A percentile compares a stretch with the other conserved stretches of the same genome.
Conservation (phyloP, 2,113 vertebrate species). For the Tetraodon nigroviridis region DNA sequence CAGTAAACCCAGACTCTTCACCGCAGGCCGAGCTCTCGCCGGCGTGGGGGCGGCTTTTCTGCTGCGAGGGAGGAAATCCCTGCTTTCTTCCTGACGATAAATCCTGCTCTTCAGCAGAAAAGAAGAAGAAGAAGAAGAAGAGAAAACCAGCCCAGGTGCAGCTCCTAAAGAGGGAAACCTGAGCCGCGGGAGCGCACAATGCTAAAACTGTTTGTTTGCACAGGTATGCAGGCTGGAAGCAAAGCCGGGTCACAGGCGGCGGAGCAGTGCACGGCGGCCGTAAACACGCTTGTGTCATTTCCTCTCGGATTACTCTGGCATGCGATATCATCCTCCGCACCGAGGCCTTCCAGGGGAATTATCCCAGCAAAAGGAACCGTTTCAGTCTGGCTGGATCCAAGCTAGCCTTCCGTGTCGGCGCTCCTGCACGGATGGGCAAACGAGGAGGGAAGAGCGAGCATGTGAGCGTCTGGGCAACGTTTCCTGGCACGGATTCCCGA, state of each 20-base stretch:
- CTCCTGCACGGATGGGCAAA: too few relatives aligned
- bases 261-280: slow-evolving; percentile 45
- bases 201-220: slow-evolving; percentile 15
- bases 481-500: too few relatives aligned
- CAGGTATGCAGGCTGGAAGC: slow-evolving; percentile 7
- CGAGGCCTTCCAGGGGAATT: too few relatives aligned
- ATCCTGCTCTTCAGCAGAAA: slow-evolving; percentile 29
- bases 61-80: slow-evolving; percentile 44
- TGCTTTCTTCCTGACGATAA: slow-evolving; percentile 46
- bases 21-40: slow-evolving; percentile 41
- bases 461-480: too few relatives aligned
- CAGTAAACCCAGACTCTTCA: slow-evolving; percentile 45
- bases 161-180: slow-evolving; percentile 46
- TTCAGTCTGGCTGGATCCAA: too few relatives aligned
- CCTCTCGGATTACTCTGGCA: slow-evolving; percentile 64
- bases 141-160: slow-evolving; percentile 48
- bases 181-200: slow-evolving; percentile 37
- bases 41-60: slow-evolving; percentile 31
- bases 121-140: background rate
- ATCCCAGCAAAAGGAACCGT: too few relatives aligned
- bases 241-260: slow-evolving; percentile 25
- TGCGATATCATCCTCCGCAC: slow-evolving; percentile 36
- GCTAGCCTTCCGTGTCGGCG: too few relatives aligned
- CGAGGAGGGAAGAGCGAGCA: too few relatives aligned
- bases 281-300: slow-evolving; percentile 68